Evolutionary conservation across 2,797 vertebrate species (phyloP).

Genomic region (Sebastes iracundus): DNA sequence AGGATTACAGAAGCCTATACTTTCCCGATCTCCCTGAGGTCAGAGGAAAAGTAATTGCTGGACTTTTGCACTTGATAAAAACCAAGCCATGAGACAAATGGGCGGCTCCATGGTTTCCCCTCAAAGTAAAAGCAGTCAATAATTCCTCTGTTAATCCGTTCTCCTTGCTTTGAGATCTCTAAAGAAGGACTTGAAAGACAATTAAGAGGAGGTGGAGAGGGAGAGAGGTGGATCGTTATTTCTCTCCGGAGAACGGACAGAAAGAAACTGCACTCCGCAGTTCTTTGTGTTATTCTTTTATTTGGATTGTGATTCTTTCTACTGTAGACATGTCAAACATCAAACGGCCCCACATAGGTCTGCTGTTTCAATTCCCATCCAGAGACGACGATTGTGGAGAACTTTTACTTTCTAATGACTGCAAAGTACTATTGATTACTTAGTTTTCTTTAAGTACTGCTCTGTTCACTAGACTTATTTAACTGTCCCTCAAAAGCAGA

Average conservation of each 20-base stretch:
- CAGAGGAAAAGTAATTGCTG: constrained; percentile 60
- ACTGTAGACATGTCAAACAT: constrained; percentile 3
- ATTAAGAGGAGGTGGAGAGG: constrained; percentile 53
- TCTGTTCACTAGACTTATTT: constrained; percentile 30
- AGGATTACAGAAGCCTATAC: constrained; percentile 56
- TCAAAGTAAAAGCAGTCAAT: constrained; percentile 67
- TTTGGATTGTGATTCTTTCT: constrained; percentile 1
- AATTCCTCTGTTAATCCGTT: constrained; percentile 69
- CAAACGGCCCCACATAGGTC: background rate
- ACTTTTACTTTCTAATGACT: constrained; percentile 32
- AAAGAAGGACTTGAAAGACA: constrained; percentile 64
- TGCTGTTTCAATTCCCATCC: background rate
- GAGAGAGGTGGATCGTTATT: constrained; percentile 52
- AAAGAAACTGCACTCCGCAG: constrained; percentile 23
- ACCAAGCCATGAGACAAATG: constrained; percentile 53
- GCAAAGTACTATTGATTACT: constrained; percentile 41
- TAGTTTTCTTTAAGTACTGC: constrained; percentile 25
- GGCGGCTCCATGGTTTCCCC: constrained; percentile 12
- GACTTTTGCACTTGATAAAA: constrained; percentile 67
- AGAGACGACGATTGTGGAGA: constrained; percentile 9
- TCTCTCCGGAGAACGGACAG: constrained; percentile 29
- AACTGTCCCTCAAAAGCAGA: constrained; percentile 25
- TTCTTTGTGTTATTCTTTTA: constrained; percentile 11
- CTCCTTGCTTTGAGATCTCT: constrained; percentile 50
- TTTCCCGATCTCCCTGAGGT: constrained; percentile 50